phyloP scores from a whole-genome alignment of 2,888 invertebrate species.

The Trissonchulus latispiculum region DNA sequence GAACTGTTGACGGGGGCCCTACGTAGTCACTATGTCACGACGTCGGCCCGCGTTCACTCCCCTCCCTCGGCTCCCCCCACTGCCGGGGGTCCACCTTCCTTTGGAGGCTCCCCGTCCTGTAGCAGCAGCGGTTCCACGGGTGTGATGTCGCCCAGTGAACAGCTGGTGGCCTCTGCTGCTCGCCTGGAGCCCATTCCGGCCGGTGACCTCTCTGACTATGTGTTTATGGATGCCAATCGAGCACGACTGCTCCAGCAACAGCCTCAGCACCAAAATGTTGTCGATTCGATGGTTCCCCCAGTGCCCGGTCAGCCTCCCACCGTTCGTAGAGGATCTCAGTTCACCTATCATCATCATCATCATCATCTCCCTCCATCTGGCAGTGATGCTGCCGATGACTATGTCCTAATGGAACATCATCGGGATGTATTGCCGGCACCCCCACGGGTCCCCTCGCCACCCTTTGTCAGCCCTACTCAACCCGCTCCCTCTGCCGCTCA shows the following conservation, averaged over 20 bases:
- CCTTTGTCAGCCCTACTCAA: too few species aligned
- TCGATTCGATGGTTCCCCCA: neutral
- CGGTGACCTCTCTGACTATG: neutral
- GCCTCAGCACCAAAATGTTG: neutral
- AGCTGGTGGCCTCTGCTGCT: neutral
- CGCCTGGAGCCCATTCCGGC: neutral
- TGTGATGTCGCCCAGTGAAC: neutral
- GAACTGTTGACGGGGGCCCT: neutral
- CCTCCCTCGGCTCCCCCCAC: neutral
- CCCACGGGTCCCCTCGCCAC: neutral
- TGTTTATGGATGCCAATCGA: neutral
- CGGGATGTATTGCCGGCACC: neutral
- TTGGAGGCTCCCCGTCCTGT: too few species aligned
- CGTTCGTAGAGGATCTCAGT: too few species aligned
- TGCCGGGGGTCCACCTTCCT: neutral
- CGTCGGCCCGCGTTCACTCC: neutral
- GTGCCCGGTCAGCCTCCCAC: too few species aligned
- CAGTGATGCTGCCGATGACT: neutral
- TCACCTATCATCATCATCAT: too few species aligned
- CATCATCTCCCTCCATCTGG: neutral
- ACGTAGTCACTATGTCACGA: neutral
- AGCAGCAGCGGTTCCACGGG: neutral
- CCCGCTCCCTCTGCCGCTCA: too few species aligned
- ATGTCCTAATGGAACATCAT: neutral
- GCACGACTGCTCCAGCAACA: neutral